Evolutionary conservation across 2,888 invertebrate species (phyloP), one percentile per base, ranked within the genome.

Genomic region (Drosophila kuntzei): DNA sequence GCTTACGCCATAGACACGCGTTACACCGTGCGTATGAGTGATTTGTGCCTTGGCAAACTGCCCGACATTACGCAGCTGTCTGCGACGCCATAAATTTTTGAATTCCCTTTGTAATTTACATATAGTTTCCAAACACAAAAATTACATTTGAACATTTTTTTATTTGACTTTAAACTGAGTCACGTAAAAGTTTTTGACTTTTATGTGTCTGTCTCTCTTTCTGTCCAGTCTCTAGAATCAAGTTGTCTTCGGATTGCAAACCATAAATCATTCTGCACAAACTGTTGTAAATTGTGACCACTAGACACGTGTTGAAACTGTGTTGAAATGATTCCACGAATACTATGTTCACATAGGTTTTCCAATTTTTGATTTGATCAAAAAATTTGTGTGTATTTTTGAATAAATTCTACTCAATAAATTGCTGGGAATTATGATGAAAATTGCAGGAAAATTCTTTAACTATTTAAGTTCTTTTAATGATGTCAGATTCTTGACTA

Each of bases 61-160:
- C 89, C 90, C 81, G 77, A 85, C 74, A 87, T 89, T 85, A 83
- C 82, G 79, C 89, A 84, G 85, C 77, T 82, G 80, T 79, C 69
- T 79, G 75, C 70, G 61, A 71, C 51, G 61, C 67, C 62, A 74
- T 74, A 74, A 66, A 80, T 72, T 68, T 46, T 36, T 36, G 16
- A 58, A 54, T 58, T 85, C 65, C 41, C 47, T 63, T 58, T 76
- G 62, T 80, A 85, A 57, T 79, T 77, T 70, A 66, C 80, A 72
- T 67, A 69, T 71, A 55, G 49, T 58, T 53, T 34, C 34, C 41
- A 37, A 41, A 36, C 16, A n/a, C 39, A 49, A 47, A 39, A 47
- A 16, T 22, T 49, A 44, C 18, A 64, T 22, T 20, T 37, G 27
- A 50, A 54, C 34, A 34, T 14, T 43, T 46, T 57, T 66, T 60